Evolutionary conservation across 2,888 invertebrate genomes (phyloP).

Genomic region (Drosophila formosana): DNA sequence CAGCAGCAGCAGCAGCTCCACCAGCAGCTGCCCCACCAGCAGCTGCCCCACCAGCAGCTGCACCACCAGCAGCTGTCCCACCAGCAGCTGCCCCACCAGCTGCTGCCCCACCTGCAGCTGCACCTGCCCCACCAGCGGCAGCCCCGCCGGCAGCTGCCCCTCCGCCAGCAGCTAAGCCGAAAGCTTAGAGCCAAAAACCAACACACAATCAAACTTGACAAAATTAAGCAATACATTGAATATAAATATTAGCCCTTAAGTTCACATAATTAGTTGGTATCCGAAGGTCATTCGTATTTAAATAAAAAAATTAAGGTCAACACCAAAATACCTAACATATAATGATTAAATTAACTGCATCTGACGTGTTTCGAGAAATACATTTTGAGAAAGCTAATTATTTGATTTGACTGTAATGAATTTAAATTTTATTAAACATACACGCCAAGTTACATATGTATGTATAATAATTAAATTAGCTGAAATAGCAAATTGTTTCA

Average conservation of each 20-base stretch:
- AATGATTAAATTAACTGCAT: too few relatives aligned
- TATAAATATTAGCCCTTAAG: neutral
- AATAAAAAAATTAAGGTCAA: neutral
- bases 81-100: neutral
- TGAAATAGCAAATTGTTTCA: too few relatives aligned
- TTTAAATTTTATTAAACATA: too few relatives aligned
- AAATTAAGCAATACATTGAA: neutral
- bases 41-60: neutral
- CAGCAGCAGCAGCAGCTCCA: neutral
- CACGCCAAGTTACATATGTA: too few relatives aligned
- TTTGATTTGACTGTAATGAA: too few relatives aligned
- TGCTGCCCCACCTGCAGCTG: neutral
- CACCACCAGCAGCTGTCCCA: slow-evolving; percentile 2
- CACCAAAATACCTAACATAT: too few relatives aligned
- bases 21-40: neutral
- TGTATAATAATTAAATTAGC: too few relatives aligned
- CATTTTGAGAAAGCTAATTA: too few relatives aligned
- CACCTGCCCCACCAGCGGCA: neutral
- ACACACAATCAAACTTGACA: neutral
- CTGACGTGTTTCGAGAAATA: too few relatives aligned
- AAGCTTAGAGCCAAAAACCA: neutral
- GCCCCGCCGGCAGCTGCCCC: neutral
- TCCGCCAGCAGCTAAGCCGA: neutral
- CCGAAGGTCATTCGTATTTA: neutral
- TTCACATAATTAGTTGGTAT: neutral